phyloP scores from a whole-genome alignment of 2,113 vertebrate species.

The Solea senegalensis region DNA sequence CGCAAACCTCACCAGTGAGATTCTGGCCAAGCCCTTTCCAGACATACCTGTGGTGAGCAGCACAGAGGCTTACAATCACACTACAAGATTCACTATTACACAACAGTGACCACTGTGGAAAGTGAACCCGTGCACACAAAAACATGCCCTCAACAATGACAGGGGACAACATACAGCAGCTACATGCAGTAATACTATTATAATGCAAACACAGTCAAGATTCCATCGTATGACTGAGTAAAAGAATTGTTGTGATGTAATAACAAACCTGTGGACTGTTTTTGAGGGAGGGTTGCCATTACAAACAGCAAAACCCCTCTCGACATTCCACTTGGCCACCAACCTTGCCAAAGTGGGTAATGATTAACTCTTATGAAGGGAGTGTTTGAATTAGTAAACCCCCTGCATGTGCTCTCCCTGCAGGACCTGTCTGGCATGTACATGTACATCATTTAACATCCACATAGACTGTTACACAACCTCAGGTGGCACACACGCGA shows the following conservation, averaged over 20 bases:
- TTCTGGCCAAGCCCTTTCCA: slow-evolving; percentile 25
- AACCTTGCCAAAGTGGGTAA: slow-evolving; percentile 43
- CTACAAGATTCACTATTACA: slow-evolving; percentile 51
- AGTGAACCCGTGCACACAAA: slow-evolving; percentile 40
- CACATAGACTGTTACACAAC: slow-evolving; percentile 55
- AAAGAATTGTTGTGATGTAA: slow-evolving; percentile 21
- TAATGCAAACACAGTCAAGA: slow-evolving; percentile 3
- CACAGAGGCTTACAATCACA: slow-evolving; percentile 42
- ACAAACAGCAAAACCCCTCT: slow-evolving; percentile 33
- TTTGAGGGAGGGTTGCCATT: slow-evolving; percentile 25
- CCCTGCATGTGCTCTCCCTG: slow-evolving; percentile 17
- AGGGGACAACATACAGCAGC: slow-evolving; percentile 10
- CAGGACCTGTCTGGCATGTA: slow-evolving; percentile 15
- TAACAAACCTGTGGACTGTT: slow-evolving; percentile 25
- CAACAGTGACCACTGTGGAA: slow-evolving; percentile 37
- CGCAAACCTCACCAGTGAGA: slow-evolving; percentile 29
- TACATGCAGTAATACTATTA: not conserved
- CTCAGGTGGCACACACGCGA: slow-evolving; percentile 28
- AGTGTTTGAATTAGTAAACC: slow-evolving; percentile 46
- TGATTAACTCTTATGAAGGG: slow-evolving; percentile 61
- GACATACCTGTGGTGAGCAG: slow-evolving; percentile 68
- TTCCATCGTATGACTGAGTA: not conserved
- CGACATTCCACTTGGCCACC: slow-evolving; percentile 44
- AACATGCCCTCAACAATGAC: slow-evolving; percentile 37
- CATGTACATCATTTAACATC: slow-evolving; percentile 27